Evolutionary conservation across 2,888 invertebrate genomes (phyloP).

Genomic region (Kryphioiulus occultus): DNA sequence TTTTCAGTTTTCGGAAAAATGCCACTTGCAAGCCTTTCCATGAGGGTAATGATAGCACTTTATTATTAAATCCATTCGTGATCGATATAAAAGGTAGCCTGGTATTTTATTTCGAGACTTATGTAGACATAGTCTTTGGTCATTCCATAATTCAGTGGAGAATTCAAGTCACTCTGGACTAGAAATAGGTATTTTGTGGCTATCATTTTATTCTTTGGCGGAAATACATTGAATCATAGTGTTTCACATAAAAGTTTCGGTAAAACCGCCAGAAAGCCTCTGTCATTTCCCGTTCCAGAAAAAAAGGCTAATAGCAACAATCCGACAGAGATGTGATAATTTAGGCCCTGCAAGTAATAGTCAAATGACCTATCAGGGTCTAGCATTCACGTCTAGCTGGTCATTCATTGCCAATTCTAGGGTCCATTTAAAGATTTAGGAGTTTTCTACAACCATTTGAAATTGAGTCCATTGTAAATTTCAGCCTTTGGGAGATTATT

Average conservation of each 20-base stretch:
- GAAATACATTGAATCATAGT: neutral
- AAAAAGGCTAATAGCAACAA: conserved; percentile 35
- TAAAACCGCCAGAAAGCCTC: conserved; percentile 21
- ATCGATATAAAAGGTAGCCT: neutral
- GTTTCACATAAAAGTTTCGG: neutral
- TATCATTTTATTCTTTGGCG: neutral
- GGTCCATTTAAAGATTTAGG: conserved; percentile 34
- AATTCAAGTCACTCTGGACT: neutral
- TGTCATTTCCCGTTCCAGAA: neutral
- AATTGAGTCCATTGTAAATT: conserved; percentile 39
- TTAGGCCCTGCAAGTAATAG: neutral
- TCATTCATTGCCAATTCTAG: conserved; percentile 8
- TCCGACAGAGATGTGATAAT: conserved; percentile 26
- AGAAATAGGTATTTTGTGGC: neutral
- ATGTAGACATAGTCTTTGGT: neutral
- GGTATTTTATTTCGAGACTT: neutral
- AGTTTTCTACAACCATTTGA: conserved; percentile 28
- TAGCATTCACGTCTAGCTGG: neutral
- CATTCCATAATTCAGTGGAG: neutral
- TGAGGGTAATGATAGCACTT: neutral
- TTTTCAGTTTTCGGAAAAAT: too few relatives aligned
- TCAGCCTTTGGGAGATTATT: conserved; percentile 27
- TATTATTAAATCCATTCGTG: neutral
- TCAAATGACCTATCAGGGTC: conserved; percentile 24
- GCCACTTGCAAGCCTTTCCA: too few relatives aligned